Evolutionary conservation across 37 sponge, comb jelly and placozoan species (phyloP), one percentile per base, ranked within the genome.

Genomic region (Chondrilla cf. caribensis): DNA sequence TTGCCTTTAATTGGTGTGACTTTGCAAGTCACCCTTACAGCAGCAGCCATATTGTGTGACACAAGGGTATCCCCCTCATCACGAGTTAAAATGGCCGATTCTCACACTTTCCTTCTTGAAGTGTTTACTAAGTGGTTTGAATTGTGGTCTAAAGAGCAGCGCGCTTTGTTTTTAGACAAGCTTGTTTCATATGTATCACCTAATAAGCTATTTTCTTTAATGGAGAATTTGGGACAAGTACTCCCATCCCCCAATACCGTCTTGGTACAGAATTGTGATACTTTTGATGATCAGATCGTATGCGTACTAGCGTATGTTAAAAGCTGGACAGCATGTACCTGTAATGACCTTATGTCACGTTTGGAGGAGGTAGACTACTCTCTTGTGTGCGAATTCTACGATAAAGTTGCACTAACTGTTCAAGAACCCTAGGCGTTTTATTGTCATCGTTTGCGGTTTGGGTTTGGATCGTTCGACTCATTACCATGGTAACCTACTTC

Each of bases 281-380:
- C 75, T 15, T 86, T 86, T 51, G 60, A 86, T 5, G 76, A 86
- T 6, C 71, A 86, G 38, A 26, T 86, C 4, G 9, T 19, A 22
- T 60, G 37, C 43, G 29, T 86, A 14, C 44, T 82, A 7, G n/a
- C 15, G 7, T 21, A 54, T 33, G 17, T 86, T 19, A 68, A 17
- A 26, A 38, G 24, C 21, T 81, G 82, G 77, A 76, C 87, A 35
- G 60, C 77, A 54, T 58, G 81, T 17, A 32, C 71, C 18, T 58
- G 43, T 28, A 86, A 86, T 54, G 44, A 25, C 29, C 81, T 86
- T 38, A 9, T 86, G 32, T 44, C n/a, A 26, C 57, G 75, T 54
- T 33, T 86, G 37, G 87, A 86, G 43, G 82, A 72, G 44, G 70
- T 86, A 22, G 87, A 86, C 42, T 60, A 81, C 36, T 26, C 35